Evolutionary conservation across 2,797 vertebrate species (phyloP).

Genomic region (Numenius phaeopus): DNA sequence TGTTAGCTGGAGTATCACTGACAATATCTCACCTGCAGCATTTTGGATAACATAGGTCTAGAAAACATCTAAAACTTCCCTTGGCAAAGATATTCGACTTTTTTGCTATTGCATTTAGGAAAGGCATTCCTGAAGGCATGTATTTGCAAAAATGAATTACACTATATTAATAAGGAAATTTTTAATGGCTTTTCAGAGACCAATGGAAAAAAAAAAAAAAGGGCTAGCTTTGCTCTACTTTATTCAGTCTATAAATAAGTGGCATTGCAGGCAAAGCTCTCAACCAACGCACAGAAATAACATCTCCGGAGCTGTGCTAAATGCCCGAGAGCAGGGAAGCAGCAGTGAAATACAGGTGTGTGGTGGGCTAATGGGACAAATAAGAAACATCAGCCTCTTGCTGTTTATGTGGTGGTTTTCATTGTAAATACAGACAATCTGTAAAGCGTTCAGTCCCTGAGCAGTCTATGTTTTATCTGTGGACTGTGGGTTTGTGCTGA

Average conservation of each 20-base stretch:
- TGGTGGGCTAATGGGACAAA: not conserved
- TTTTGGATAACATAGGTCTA: not conserved
- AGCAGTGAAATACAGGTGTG: not conserved
- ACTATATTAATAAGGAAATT: not conserved
- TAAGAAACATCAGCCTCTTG: not conserved
- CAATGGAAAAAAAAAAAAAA: not conserved
- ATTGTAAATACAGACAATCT: not conserved
- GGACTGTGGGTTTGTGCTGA: not conserved
- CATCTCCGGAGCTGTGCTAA: not conserved
- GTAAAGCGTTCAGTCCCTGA: not conserved
- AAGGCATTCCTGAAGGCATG: not conserved
- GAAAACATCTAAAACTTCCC: not conserved
- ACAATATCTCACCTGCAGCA: fast-evolving
- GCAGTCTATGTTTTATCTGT: not conserved
- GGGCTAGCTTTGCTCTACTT: not conserved
- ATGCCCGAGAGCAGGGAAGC: not conserved
- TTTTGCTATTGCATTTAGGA: not conserved
- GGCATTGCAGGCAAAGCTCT: not conserved
- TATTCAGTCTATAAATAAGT: not conserved
- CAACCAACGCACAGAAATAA: not conserved
- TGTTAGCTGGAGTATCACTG: not conserved
- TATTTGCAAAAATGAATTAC: not conserved
- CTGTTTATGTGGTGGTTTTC: not conserved
- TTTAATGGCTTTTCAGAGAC: not conserved
- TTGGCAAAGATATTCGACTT: not conserved